Conservation (phyloP, 2,113 vertebrate species). For the Tetrao urogallus region DNA sequence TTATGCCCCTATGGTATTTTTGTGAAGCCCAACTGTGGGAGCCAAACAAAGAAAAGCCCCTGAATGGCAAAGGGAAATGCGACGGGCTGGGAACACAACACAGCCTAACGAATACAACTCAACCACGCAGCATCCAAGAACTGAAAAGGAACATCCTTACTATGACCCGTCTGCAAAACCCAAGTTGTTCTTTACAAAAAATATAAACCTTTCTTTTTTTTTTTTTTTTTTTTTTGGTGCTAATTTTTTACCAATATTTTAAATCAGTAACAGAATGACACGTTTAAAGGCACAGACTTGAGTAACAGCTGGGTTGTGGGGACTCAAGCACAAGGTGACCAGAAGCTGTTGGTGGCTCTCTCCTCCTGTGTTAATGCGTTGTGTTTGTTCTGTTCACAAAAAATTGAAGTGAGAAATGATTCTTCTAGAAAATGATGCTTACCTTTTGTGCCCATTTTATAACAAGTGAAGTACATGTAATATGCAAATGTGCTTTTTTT, state of each 20-base stretch:
- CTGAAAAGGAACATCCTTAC: not conserved
- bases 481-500: not conserved
- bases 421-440: not conserved
- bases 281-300: not conserved
- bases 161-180: not conserved
- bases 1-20: slow-evolving; percentile 6
- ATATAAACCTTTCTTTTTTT: not conserved
- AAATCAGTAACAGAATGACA: slow-evolving; percentile 1
- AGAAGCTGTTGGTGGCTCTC: not conserved
- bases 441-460: slow-evolving; percentile 2
- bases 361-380: not conserved
- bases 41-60: not conserved
- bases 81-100: not conserved
- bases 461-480: not conserved
- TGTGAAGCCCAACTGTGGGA: slow-evolving; percentile 9
- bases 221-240: not conserved
- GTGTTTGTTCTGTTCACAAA: not conserved
- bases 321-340: not conserved
- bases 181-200: not conserved
- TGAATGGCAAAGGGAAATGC: slow-evolving; percentile 14
- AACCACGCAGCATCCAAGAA: slow-evolving; percentile 15
- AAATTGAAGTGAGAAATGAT: not conserved
- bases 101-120: slow-evolving; percentile 27
- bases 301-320: not conserved
- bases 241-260: not conserved